Evolutionary conservation across 2,888 invertebrate species (phyloP).

Genomic region (Gastracanthus pulcherrimus): DNA sequence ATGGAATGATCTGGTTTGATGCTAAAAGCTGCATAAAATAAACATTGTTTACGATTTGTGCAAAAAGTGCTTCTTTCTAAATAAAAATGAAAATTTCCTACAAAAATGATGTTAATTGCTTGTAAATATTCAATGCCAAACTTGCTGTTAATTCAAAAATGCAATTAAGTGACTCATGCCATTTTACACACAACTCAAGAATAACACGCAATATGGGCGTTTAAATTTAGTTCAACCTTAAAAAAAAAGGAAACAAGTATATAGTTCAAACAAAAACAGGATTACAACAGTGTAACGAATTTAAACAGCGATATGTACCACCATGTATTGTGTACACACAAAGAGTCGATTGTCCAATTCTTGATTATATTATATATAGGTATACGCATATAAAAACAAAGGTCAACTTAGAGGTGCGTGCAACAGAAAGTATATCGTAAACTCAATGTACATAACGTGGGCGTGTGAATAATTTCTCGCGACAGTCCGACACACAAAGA

Average conservation of each 20-base stretch:
- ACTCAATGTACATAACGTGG: too few relatives aligned
- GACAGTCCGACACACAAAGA: too few relatives aligned
- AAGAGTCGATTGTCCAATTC: not conserved
- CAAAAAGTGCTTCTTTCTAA: not conserved
- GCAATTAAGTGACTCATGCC: not conserved
- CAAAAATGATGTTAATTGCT: not conserved
- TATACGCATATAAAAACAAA: not conserved
- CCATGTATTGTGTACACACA: not conserved
- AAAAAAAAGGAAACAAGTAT: not conserved
- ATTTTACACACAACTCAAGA: not conserved
- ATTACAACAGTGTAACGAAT: not conserved
- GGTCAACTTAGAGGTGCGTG: not conserved
- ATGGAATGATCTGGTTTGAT: constrained; percentile 44
- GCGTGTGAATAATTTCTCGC: too few relatives aligned
- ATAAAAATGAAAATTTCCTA: constrained; percentile 8
- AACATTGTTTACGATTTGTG: constrained; percentile 33
- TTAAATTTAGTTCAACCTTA: not conserved
- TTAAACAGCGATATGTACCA: not conserved
- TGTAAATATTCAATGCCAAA: not conserved
- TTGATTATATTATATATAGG: not conserved
- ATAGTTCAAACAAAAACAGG: not conserved
- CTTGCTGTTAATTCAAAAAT: constrained; percentile 5
- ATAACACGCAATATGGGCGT: constrained; percentile 2
- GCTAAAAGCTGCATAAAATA: constrained; percentile 44
- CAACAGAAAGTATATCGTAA: not conserved